These are phyloP conservation scores for Halichondria panicea DNA, from an alignment of 37 sponge, comb jelly and placozoan species.

Conservation along the genomic window DNA sequence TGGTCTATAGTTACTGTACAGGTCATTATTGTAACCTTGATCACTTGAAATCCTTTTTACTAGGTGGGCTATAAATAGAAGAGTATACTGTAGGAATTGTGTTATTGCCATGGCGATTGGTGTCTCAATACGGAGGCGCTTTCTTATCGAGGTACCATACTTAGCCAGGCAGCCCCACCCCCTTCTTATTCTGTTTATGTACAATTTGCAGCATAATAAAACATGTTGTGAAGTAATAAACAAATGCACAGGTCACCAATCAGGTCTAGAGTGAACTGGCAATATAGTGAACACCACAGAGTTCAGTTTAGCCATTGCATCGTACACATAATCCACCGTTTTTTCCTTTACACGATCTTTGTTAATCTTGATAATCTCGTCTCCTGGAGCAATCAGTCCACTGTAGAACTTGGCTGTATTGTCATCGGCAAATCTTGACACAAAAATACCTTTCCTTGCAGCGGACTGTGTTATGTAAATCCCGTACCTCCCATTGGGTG, in stretches of 20 bases:
- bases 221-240: too few species aligned
- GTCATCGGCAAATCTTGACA: slow-evolving; percentile 39
- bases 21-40: too few species aligned
- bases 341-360: slow-evolving; percentile 10
- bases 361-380: slow-evolving; percentile 41
- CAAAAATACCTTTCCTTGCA: slow-evolving; percentile 12
- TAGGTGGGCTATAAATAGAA: background rate
- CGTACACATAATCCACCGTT: slow-evolving; percentile 37
- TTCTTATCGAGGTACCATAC: background rate
- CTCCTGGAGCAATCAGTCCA: slow-evolving; percentile 42
- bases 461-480: slow-evolving; percentile 30
- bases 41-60: too few species aligned
- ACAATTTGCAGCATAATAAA: background rate
- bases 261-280: slow-evolving; percentile 11
- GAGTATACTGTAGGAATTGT: background rate
- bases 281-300: slow-evolving; percentile 22
- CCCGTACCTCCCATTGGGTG: slow-evolving; percentile 44
- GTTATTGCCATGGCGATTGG: background rate
- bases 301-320: background rate
- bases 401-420: slow-evolving; percentile 38
- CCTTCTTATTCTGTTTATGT: background rate
- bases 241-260: slow-evolving; percentile 31
- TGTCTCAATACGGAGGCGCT: background rate
- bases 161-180: background rate
- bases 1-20: too few species aligned